These are phyloP conservation scores for Rhamnusium bicolor DNA, from an alignment of 2,888 invertebrate species.

Conservation along the genomic window DNA sequence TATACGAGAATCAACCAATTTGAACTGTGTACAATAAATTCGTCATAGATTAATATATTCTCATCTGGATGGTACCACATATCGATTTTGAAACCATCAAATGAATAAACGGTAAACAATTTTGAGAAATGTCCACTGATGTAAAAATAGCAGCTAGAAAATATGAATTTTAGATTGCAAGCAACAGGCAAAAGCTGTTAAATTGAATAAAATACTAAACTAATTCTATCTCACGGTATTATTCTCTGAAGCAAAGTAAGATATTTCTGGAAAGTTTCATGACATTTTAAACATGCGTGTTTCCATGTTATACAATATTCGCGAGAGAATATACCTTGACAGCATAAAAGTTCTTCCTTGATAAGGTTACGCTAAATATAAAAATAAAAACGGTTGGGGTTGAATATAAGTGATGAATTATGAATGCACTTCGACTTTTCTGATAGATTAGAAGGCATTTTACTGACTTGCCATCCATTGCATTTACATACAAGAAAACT, in stretches of 20 bases:
- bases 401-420: slow-evolving; percentile 12
- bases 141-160: too few species aligned
- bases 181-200: too few species aligned
- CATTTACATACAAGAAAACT: slow-evolving; percentile 7
- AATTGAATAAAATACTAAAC: too few species aligned
- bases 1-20: too few species aligned
- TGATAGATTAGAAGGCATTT: slow-evolving; percentile 1
- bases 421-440: neutral
- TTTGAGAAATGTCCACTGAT: too few species aligned
- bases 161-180: too few species aligned
- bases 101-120: too few species aligned
- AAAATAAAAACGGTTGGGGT: neutral
- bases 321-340: neutral
- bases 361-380: neutral
- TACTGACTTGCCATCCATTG: neutral
- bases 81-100: too few species aligned
- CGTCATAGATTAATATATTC: too few species aligned
- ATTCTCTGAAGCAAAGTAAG: neutral
- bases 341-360: neutral
- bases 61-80: too few species aligned
- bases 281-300: neutral
- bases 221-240: too few species aligned
- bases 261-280: neutral
- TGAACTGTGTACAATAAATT: too few species aligned
- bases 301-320: slow-evolving; percentile 7